Conservation (phyloP, 2,797 vertebrate genomes). For the Acrocephalus scirpaceus region DNA sequence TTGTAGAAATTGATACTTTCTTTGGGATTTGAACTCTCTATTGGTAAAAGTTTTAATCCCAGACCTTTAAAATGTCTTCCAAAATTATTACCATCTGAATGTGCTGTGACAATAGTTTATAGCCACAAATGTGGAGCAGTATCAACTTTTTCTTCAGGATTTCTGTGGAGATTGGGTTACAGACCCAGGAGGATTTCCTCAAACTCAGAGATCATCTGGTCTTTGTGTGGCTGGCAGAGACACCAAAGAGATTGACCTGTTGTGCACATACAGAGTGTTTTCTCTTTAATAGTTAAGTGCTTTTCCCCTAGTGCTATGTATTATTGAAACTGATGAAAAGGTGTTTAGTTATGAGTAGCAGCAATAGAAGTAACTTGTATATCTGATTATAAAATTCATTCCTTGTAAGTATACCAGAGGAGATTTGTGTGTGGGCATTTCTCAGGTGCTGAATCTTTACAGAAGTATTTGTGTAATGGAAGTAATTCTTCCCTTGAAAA, state of each 20-base stretch:
- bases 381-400: background rate
- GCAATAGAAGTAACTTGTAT: background rate
- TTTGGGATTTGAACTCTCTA: background rate
- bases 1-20: background rate
- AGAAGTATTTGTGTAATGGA: background rate
- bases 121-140: background rate
- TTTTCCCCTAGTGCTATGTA: background rate
- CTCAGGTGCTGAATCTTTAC: background rate
- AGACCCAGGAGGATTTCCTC: background rate
- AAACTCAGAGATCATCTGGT: background rate
- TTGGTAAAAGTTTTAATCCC: background rate
- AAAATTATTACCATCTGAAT: background rate
- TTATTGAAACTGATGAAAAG: background rate
- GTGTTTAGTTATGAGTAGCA: background rate
- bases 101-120: background rate
- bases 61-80: background rate
- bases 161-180: background rate
- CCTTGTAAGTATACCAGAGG: background rate
- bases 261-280: background rate
- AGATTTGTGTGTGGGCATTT: background rate
- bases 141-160: background rate
- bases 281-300: background rate
- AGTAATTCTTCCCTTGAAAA: background rate
- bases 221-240: background rate
- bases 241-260: background rate